A percentile compares a stretch with the other conserved stretches of the same genome.
Conservation (phyloP, 2,113 vertebrate species). For the Poeciliopsis turrubarensis region DNA sequence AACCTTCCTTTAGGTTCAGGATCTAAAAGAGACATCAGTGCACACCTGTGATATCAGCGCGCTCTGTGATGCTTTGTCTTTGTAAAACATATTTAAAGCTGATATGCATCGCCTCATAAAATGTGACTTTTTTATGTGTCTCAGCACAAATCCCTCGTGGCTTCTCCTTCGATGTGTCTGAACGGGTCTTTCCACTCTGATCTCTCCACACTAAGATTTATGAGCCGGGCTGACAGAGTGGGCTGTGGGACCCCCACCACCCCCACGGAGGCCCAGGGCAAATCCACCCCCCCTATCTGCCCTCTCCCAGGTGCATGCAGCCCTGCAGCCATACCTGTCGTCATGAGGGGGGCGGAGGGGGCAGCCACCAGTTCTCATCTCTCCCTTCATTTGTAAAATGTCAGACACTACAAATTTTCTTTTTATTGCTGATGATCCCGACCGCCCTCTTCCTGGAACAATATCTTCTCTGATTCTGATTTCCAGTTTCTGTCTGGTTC, state of each 20-base stretch:
- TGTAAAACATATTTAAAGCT: constrained; percentile 2
- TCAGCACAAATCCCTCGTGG: constrained; percentile 36
- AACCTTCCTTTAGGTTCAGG: neutral
- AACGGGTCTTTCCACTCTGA: constrained; percentile 60
- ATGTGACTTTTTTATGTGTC: neutral
- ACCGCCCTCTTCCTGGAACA: constrained; percentile 35
- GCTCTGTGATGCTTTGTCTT: neutral
- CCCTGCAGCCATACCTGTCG: constrained; percentile 63
- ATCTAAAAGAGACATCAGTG: neutral
- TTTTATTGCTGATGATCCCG: constrained; percentile 46
- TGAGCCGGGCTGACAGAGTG: constrained; percentile 70
- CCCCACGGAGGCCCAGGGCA: constrained; percentile 58
- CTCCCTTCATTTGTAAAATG: constrained; percentile 74
- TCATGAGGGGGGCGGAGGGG: constrained; percentile 13
- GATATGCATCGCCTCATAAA: neutral
- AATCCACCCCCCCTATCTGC: constrained; percentile 53
- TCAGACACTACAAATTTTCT: constrained; percentile 70
- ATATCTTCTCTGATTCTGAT: constrained; percentile 33
- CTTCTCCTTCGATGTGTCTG: constrained; percentile 65
- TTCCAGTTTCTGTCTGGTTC: constrained; percentile 16
- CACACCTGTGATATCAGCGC: neutral
- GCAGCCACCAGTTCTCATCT: constrained; percentile 47
- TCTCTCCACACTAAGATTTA: constrained; percentile 68
- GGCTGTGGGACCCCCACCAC: constrained; percentile 33
- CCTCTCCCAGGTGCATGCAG: constrained; percentile 78